Conservation (phyloP, 1,140 invertebrate species). For the Cyclargus thomasi region DNA sequence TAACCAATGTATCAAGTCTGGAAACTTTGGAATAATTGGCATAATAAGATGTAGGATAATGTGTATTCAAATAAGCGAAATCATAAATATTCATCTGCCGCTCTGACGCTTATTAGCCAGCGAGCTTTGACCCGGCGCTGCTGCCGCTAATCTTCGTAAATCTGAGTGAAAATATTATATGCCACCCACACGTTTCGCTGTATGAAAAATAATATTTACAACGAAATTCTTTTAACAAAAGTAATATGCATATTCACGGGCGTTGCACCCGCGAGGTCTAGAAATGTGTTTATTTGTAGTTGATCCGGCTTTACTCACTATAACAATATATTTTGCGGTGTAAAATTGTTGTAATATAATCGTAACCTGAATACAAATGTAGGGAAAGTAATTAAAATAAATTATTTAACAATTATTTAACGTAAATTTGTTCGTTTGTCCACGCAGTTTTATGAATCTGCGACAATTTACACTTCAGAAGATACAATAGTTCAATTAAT, state of each 20-base stretch:
- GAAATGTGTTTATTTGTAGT: too few relatives aligned
- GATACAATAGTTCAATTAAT: too few relatives aligned
- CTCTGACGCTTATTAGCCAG: background rate
- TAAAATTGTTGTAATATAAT: too few relatives aligned
- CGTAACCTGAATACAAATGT: too few relatives aligned
- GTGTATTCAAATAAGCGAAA: background rate
- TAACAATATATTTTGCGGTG: too few relatives aligned
- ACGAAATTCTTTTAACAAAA: background rate
- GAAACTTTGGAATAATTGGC: background rate
- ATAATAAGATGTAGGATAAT: background rate
- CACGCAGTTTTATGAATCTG: too few relatives aligned
- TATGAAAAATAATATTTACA: background rate
- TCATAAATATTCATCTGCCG: background rate
- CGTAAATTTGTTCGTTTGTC: too few relatives aligned
- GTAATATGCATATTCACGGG: background rate
- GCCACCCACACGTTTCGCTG: background rate
- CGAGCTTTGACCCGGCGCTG: background rate
- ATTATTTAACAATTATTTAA: too few relatives aligned
- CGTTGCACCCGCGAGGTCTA: background rate
- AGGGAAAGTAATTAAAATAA: too few relatives aligned
- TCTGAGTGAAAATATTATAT: background rate
- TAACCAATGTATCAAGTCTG: background rate
- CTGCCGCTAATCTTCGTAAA: background rate
- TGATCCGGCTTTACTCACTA: too few relatives aligned
- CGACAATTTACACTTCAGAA: too few relatives aligned